Percentiles rank a stretch among this genome's conserved stretches.
phyloP scores from a whole-genome alignment of 2,113 vertebrate species.

The Cromileptes altivelis region DNA sequence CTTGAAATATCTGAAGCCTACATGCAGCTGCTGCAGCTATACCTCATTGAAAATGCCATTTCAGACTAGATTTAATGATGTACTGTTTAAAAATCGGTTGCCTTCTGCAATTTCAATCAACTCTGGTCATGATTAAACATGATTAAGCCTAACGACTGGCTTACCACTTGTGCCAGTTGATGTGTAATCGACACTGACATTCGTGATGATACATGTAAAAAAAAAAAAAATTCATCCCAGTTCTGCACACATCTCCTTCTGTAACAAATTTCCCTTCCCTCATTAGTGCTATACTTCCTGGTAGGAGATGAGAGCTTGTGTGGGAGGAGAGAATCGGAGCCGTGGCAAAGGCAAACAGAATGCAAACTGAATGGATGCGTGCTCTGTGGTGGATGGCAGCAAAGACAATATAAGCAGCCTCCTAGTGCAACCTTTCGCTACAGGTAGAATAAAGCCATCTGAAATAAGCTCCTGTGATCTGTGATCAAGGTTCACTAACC shows the following conservation, averaged over 20 bases:
- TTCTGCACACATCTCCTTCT: slow-evolving; percentile 32
- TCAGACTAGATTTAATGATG: slow-evolving; percentile 25
- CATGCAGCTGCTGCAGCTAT: neutral
- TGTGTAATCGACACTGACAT: slow-evolving; percentile 33
- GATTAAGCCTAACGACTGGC: slow-evolving; percentile 17
- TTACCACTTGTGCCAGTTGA: slow-evolving; percentile 19
- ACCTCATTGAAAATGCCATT: slow-evolving; percentile 2
- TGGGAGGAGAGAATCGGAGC: slow-evolving; percentile 46
- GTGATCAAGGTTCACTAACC: slow-evolving; percentile 26
- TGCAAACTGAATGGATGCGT: slow-evolving; percentile 19
- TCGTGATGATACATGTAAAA: neutral
- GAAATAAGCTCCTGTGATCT: slow-evolving; percentile 53
- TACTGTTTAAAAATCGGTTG: slow-evolving; percentile 6
- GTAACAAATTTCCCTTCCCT: slow-evolving; percentile 41
- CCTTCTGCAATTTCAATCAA: slow-evolving; percentile 30
- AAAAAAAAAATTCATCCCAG: neutral
- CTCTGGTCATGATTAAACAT: slow-evolving; percentile 35
- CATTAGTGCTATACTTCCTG: slow-evolving; percentile 48
- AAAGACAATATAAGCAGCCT: slow-evolving; percentile 4
- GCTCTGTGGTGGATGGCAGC: slow-evolving; percentile 11
- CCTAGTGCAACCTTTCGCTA: slow-evolving; percentile 4
- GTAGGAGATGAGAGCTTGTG: slow-evolving; percentile 45
- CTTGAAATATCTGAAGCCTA: neutral
- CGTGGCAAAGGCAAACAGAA: slow-evolving; percentile 36
- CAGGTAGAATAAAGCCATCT: slow-evolving; percentile 37